Conservation (phyloP, 2,797 vertebrate species). For the Darevskia nairensis region DNA sequence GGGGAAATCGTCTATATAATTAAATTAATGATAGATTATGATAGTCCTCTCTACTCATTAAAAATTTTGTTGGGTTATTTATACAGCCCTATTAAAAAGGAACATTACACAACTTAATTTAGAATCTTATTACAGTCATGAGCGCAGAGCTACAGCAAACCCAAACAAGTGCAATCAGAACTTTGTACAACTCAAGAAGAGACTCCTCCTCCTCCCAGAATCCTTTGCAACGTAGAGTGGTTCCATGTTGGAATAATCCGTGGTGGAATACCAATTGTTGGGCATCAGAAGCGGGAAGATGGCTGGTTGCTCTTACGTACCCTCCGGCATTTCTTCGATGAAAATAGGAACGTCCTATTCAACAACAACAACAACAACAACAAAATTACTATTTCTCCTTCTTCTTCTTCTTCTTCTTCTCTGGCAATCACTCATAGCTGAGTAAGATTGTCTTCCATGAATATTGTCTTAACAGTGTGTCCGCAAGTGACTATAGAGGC, state of each 20-base stretch:
- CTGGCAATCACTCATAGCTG: no score
- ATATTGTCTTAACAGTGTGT: no score
- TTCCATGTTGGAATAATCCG: not conserved
- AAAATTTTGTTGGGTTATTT: slow-evolving; percentile 9
- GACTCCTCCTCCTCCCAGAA: not conserved
- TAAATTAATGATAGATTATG: slow-evolving; percentile 12
- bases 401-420: no score
- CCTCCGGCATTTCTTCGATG: no score
- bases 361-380: no score
- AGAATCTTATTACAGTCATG: slow-evolving; percentile 9
- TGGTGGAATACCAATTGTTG: not conserved
- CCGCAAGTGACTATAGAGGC: no score
- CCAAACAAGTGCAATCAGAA: not conserved
- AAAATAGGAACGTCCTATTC: no score
- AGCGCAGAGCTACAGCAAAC: not conserved
- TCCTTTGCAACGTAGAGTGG: not conserved
- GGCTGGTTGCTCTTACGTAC: no score
- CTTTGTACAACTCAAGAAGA: not conserved
- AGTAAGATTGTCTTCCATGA: no score
- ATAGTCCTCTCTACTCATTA: not conserved
- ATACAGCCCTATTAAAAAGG: slow-evolving; percentile 12
- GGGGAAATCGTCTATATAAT: not conserved
- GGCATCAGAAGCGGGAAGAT: not conserved
- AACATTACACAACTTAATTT: slow-evolving; percentile 23
- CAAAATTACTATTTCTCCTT: no score